phyloP scores from a whole-genome alignment of 2,797 vertebrate species.

The Sitta carolinensis region DNA sequence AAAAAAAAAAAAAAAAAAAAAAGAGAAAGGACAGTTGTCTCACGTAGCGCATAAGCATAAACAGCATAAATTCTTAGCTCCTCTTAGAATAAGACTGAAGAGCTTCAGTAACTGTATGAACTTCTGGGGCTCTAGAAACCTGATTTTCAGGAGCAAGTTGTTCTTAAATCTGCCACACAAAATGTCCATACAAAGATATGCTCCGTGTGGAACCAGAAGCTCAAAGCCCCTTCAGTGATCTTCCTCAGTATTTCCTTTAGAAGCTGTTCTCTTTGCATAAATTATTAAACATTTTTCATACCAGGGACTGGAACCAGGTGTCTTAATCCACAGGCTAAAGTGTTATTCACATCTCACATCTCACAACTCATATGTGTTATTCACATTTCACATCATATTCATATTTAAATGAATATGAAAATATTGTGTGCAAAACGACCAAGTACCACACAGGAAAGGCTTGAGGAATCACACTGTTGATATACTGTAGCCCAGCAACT shows the following conservation, averaged over 20 bases:
- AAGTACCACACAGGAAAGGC: not conserved
- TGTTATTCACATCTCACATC: not conserved
- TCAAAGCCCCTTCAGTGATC: not conserved
- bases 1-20: too few relatives aligned
- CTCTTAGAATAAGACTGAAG: not conserved
- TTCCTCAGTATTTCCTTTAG: not conserved
- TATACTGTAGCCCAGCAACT: not conserved
- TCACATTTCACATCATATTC: too few relatives aligned
- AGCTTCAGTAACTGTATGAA: not conserved
- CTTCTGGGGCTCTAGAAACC: not conserved
- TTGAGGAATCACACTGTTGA: not conserved
- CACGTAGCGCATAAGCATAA: not conserved
- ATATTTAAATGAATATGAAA: not conserved
- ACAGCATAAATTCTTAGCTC: not conserved
- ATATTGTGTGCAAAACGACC: not conserved
- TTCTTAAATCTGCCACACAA: not conserved
- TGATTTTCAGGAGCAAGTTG: not conserved
- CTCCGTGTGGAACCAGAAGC: not conserved
- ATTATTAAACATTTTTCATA: not conserved
- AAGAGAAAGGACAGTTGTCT: not conserved
- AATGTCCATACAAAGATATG: not conserved
- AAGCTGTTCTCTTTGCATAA: not conserved
- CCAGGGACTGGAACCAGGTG: not conserved
- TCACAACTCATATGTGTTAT: too few relatives aligned
- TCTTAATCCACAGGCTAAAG: not conserved